These are phyloP conservation scores for Planococcus citri DNA, from an alignment of 1,140 invertebrate genomes.

Conservation along the genomic window DNA sequence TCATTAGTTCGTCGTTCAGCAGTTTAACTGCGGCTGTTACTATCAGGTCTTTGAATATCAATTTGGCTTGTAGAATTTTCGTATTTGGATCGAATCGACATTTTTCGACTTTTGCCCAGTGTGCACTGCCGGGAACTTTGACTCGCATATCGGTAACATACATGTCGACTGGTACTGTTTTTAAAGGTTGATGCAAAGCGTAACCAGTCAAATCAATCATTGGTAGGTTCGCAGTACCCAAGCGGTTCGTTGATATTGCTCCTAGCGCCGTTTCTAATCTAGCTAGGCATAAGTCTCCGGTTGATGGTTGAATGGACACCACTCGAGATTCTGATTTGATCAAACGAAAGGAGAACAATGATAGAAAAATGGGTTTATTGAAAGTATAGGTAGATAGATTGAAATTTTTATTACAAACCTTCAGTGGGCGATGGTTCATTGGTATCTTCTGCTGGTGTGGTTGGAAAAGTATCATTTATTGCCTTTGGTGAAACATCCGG, in stretches of 20 bases:
- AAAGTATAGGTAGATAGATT: too few relatives aligned
- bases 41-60: constrained; percentile 61
- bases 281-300: constrained; percentile 19
- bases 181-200: constrained; percentile 44
- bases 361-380: too few relatives aligned
- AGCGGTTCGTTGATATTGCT: constrained; percentile 22
- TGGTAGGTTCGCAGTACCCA: constrained; percentile 18
- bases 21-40: constrained; percentile 44
- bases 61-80: constrained; percentile 55
- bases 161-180: constrained; percentile 47
- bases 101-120: constrained; percentile 47
- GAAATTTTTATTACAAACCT: not conserved
- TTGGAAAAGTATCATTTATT: not conserved
- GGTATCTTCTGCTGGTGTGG: not conserved
- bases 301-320: not conserved
- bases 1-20: constrained; percentile 27
- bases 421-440: not conserved
- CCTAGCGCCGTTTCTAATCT: constrained; percentile 23
- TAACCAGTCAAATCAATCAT: constrained; percentile 46
- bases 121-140: constrained; percentile 36
- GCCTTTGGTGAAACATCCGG: constrained; percentile 15
- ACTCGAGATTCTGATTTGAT: not conserved
- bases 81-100: constrained; percentile 56
- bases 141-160: constrained; percentile 51
- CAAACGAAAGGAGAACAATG: not conserved